phyloP scores from a whole-genome alignment of 1,140 invertebrate genomes.

The Frieseomelitta varia region DNA sequence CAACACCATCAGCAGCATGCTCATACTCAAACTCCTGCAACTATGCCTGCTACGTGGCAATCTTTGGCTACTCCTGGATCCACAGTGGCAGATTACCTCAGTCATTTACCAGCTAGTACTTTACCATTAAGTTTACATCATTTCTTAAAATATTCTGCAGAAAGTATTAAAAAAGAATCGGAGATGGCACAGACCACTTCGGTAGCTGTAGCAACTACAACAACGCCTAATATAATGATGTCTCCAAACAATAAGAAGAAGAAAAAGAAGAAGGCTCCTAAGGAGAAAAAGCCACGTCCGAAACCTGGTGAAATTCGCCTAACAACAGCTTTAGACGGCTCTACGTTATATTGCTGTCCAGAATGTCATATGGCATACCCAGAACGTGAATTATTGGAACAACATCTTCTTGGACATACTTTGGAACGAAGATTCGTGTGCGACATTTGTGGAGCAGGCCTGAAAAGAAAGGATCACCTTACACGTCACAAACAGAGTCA shows the following conservation, averaged over 20 bases:
- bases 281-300: constrained; percentile 90
- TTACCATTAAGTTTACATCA: constrained; percentile 91
- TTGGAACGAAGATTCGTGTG: constrained; percentile 91
- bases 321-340: constrained; percentile 91
- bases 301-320: constrained; percentile 92
- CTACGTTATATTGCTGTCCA: constrained; percentile 91
- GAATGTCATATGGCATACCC: constrained; percentile 94
- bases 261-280: constrained; percentile 91
- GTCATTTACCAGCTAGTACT: constrained; percentile 88
- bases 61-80: constrained; percentile 88
- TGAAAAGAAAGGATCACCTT: constrained; percentile 92
- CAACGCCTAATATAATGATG: constrained; percentile 81
- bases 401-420: constrained; percentile 91
- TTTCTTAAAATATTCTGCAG: constrained; percentile 91
- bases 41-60: constrained; percentile 86
- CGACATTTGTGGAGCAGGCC: constrained; percentile 92
- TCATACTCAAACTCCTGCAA: constrained; percentile 81
- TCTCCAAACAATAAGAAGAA: constrained; percentile 87
- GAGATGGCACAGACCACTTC: constrained; percentile 84
- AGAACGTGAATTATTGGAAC: constrained; percentile 90
- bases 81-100: constrained; percentile 91
- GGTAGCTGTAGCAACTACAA: constrained; percentile 82
- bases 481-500: constrained; percentile 92
- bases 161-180: constrained; percentile 88
- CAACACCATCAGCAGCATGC: constrained; percentile 81